Base-by-base conservation (phyloP, 2,113 vertebrate genomes). In the Apaloderma vittatum region DNA sequence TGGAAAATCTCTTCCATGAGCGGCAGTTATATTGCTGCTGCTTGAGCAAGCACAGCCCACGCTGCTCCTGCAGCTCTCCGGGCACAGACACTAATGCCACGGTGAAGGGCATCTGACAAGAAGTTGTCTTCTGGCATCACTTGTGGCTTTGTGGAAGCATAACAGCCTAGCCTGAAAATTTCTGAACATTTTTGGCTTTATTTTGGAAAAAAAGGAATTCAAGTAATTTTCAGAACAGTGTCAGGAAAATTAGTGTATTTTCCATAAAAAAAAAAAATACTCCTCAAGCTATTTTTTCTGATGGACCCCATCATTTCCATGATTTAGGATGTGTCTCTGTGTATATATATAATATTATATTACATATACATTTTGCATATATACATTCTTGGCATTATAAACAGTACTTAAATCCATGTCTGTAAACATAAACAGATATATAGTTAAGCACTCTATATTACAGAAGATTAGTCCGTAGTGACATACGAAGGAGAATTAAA, bases 401-500 rank as follows among this genome's bases (percentile, higher is more conserved):
- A 96, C 88, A 96, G 46, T 66, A 94, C 94, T 96, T 96, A 96
- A 94, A 90, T 80, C 81, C 66, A 76, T 13, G 17, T 73, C 70
- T 0, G 2, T 95, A 96, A 96, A 95, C 85, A 96, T 92, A 93
- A 96, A 96, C 86, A 95, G 77, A 88, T 87, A 74, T 34, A 73
- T 54, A 77, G 67, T 88, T 94, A 96, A 96, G 76, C 86, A 81
- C 63, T 86, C 59, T 73, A 43, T 77, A 74, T 75, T 93, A 74
- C 59, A 86, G 52, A 78, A 89, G 78, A 83, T 96, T 96, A 95
- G 88, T 65, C 37, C 9, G 2, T 36, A 65, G 96, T 86, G 92
- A 83, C 92, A 90, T 88, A 93, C 36, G 86, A 96, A 96, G 86
- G 94, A 92, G 75, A 92, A 94, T 73, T 94, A 27, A 88, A 95